Evolutionary conservation across 2,888 invertebrate genomes (phyloP), one percentile per base, ranked within the genome.

Genomic region (Invenusta paracnida): DNA sequence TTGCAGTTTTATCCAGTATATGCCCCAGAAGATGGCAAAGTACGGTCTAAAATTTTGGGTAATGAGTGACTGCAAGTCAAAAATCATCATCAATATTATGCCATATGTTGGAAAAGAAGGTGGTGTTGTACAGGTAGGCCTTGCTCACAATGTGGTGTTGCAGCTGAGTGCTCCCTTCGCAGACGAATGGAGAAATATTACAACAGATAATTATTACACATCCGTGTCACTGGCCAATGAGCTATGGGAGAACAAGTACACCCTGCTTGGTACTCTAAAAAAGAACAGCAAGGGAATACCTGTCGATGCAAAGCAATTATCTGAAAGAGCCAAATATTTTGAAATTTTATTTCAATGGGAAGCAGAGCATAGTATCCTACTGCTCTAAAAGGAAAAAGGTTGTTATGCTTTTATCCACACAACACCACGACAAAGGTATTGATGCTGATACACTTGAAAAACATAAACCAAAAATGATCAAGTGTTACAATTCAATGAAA

Each of bases 311-410:
- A 30, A 1, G 28, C 29, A 30, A 82, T 73, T 23, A 73, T 25
- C 73, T 13, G 23, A 5, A 73, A 2, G 27, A 13, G 82, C 5
- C n/a, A 11, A 25, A 82, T 11, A 2, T 23, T 30, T 82, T 2
- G 5, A 82, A 82, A 82, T 82, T 27, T 29, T 82, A 82, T 23
- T 82, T 82, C 29, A 82, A 82, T 82, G 82, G 82, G 31, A 82
- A 82, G 31, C 82, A 30, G 13, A 30, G 25, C 13, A 23, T 27
- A 27, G 82, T 30, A 13, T 82, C 82, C 29, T 82, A 82, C 82
- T 82, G 82, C 28, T 2, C 82, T 30, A 82, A 27, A 82, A 82
- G 23, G 17, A 82, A 82, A 13, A 82, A 82, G 28, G 82, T 82
- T 2, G 82, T 82, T 82, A 13, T 23, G 23, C 29, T 82, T 2